A percentile compares a stretch with the other conserved stretches of the same genome.
Evolutionary conservation across 2,888 invertebrate genomes (phyloP).

Genomic region (Ormyrus nitidulus): DNA sequence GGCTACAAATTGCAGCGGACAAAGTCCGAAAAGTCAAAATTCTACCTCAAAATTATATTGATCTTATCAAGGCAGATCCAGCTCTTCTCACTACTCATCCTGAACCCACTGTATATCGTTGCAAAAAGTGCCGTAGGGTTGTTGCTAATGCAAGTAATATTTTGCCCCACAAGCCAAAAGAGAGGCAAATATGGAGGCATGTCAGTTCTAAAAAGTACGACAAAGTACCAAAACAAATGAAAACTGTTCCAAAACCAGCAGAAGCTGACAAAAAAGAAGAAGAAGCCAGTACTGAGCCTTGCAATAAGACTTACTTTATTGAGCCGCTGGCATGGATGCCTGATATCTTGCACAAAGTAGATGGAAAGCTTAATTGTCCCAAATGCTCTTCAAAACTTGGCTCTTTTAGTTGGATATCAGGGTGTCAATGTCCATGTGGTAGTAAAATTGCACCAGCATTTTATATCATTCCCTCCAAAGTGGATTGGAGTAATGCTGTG

Average conservation of each 20-base stretch:
- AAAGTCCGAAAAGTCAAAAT: slow-evolving; percentile 90
- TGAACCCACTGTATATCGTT: slow-evolving; percentile 89
- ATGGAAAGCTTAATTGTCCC: slow-evolving; percentile 91
- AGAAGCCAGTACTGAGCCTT: slow-evolving; percentile 74
- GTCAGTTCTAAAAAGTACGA: slow-evolving; percentile 70
- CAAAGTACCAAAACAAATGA: slow-evolving; percentile 62
- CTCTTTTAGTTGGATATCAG: slow-evolving; percentile 91
- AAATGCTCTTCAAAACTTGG: slow-evolving; percentile 91
- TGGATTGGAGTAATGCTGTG: slow-evolving; percentile 91
- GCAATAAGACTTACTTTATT: slow-evolving; percentile 88
- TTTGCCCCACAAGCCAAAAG: slow-evolving; percentile 82
- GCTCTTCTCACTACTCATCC: slow-evolving; percentile 85
- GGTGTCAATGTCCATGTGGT: slow-evolving; percentile 93
- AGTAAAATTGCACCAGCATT: slow-evolving; percentile 93
- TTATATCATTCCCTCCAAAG: slow-evolving; percentile 92
- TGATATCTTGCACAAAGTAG: slow-evolving; percentile 81
- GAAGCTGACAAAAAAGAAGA: slow-evolving; percentile 60
- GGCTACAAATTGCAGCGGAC: slow-evolving; percentile 87
- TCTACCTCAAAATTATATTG: slow-evolving; percentile 86
- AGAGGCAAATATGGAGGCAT: slow-evolving; percentile 77
- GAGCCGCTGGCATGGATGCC: slow-evolving; percentile 95
- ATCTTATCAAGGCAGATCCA: slow-evolving; percentile 88
- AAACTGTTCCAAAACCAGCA: slow-evolving; percentile 48
- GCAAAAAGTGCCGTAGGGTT: slow-evolving; percentile 87
- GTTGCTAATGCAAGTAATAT: slow-evolving; percentile 89